Conservation (phyloP, 2,797 vertebrate genomes). For the Coregonus sp. region DNA sequence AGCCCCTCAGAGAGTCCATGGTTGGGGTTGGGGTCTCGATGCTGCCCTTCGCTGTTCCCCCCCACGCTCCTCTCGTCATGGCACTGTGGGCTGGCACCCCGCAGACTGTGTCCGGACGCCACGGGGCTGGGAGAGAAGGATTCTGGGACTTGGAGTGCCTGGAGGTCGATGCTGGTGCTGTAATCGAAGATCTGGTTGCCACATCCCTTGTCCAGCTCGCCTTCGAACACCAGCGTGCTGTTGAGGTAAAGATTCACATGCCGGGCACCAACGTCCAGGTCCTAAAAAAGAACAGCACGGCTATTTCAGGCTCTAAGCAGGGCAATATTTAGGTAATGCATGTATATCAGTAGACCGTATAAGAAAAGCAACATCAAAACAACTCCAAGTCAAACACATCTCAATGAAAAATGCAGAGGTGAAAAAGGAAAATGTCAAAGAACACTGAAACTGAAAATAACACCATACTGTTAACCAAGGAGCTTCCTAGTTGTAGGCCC, state of each 20-base stretch:
- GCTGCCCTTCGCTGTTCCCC: constrained; percentile 23
- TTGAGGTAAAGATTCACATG: constrained; percentile 88
- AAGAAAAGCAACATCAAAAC: neutral
- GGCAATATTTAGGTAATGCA: neutral
- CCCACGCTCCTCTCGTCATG: constrained; percentile 42
- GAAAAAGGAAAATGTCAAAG: neutral
- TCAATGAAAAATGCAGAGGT: no score
- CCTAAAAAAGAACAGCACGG: constrained; percentile 65
- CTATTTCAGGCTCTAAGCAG: neutral
- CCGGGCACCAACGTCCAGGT: constrained; percentile 84
- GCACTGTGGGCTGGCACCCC: constrained; percentile 47
- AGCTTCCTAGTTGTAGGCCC: neutral
- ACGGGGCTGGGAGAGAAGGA: constrained; percentile 67
- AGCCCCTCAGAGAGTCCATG: constrained; percentile 31
- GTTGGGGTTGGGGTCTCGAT: constrained; percentile 22
- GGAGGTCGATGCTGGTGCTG: constrained; percentile 77
- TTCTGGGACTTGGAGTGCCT: constrained; percentile 65
- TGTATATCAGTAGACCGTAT: neutral
- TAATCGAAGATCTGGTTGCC: constrained; percentile 79
- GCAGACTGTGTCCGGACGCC: constrained; percentile 68
- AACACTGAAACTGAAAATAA: neutral
- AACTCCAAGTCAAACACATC: neutral
- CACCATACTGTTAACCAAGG: neutral
- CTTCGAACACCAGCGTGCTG: constrained; percentile 86
- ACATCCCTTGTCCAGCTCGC: constrained; percentile 83